Evolutionary conservation across 2,113 vertebrate genomes (phyloP), one percentile per base, ranked within the genome.

Genomic region (Sapajus apella): DNA sequence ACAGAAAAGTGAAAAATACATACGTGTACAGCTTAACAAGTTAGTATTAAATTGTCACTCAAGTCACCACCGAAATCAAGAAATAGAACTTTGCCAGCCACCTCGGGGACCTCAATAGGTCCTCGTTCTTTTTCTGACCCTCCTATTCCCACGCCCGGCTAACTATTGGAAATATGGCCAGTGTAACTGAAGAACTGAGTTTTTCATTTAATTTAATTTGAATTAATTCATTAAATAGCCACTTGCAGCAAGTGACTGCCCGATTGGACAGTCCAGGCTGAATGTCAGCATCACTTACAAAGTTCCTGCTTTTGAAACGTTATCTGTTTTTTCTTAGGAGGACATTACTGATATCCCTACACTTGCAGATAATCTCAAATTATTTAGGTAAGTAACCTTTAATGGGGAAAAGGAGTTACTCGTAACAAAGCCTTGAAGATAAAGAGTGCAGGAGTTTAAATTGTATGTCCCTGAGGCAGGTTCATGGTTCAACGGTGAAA

Each of bases 261-360:
- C 6, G 8, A 0, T 55, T 52, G 43, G 30, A 10, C 9, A n/a
- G 8, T 32, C 2, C 40, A 8, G 27, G 43, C 21, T 5, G 25
- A 11, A 8, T 55, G 0, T 64, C 23, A 82, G 8, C 16, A 35
- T 52, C 45, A 32, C 32, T n/a, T 56, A 1, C 35, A 37, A 93
- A 61, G 75, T 58, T 23, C 77, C 23, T 43, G 40, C n/a, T 82
- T 30, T 32, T 79, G 64, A 90, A 95, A 77, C 92, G 30, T 90
- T 77, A 13, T 94, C 35, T 87, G 87, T 98, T 97, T 98, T 98
- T 99, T 94, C 84, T 76, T 95, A 99, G 99, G 99, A 99, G 99
- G 99, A 99, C 98, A 99, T 99, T 98, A 99, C 99, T 98, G 99
- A 99, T 97, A 99, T 99, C 98, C 99, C 99, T 35, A 99, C 99